Conservation (phyloP, 2,888 invertebrate genomes). For the Cybosia mesomella region DNA sequence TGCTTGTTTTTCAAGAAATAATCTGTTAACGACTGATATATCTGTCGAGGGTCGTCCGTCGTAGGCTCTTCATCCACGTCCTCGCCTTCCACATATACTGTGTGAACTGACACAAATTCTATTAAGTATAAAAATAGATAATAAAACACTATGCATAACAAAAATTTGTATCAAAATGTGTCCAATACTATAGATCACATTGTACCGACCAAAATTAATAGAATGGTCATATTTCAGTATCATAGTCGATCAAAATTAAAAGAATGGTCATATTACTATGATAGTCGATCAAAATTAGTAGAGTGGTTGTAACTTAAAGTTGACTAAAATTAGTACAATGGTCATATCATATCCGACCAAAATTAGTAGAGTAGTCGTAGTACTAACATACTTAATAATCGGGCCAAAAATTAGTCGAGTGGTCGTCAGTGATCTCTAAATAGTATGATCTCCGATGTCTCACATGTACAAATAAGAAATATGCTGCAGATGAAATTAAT, state of each 20-base stretch:
- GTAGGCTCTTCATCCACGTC: not conserved
- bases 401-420: not conserved
- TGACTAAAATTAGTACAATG: not conserved
- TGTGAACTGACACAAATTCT: not conserved
- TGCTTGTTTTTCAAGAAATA: not conserved
- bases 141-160: not conserved
- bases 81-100: not conserved
- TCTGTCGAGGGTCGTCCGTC: not conserved
- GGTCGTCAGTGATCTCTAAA: not conserved
- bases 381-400: no score
- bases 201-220: not conserved
- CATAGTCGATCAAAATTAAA: not conserved
- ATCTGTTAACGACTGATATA: slow-evolving; percentile 5
- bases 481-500: not conserved
- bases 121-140: not conserved
- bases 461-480: not conserved
- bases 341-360: not conserved
- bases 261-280: no score
- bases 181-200: not conserved
- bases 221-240: not conserved
- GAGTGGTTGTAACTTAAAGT: not conserved
- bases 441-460: not conserved
- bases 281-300: no score
- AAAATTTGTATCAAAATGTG: not conserved
- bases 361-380: slow-evolving; percentile 1